These are phyloP conservation scores for Latrodectus elegans DNA, from an alignment of 2,888 invertebrate genomes.

Conservation along the genomic window DNA sequence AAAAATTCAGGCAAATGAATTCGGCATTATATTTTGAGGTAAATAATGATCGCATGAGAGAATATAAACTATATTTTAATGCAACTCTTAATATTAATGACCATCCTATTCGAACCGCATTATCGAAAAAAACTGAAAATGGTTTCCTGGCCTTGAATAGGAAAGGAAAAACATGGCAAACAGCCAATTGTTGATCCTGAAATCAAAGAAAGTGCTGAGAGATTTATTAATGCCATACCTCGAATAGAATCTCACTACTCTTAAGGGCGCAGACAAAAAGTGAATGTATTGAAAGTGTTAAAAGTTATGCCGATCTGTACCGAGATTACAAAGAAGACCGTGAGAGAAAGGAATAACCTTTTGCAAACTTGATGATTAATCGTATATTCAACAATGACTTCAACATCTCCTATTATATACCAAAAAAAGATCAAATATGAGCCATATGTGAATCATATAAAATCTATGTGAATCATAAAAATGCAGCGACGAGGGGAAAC, in stretches of 20 bases:
- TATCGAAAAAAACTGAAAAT: conserved; percentile 1
- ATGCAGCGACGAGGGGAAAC: background rate
- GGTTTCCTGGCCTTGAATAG: background rate
- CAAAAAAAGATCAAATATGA: background rate
- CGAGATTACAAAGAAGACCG: background rate
- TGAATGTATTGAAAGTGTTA: background rate
- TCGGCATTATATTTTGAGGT: background rate
- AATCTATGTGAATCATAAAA: background rate
- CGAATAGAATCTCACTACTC: background rate
- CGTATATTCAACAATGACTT: background rate
- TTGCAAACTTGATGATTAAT: background rate
- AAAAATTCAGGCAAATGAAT: background rate
- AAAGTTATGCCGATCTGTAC: conserved; percentile 3
- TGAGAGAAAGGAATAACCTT: background rate
- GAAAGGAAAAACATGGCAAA: background rate
- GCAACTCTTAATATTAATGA: background rate
- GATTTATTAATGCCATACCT: conserved; percentile 3
- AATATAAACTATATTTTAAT: background rate
- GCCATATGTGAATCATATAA: background rate
- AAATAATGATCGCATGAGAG: background rate
- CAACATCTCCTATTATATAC: background rate
- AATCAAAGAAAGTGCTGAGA: conserved; percentile 7
- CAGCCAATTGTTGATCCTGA: background rate
- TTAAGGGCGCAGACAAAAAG: background rate
- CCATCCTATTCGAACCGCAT: background rate